Evolutionary conservation across 2,888 invertebrate species (phyloP), one percentile per base, ranked within the genome.

Genomic region (Tholera decimalis): DNA sequence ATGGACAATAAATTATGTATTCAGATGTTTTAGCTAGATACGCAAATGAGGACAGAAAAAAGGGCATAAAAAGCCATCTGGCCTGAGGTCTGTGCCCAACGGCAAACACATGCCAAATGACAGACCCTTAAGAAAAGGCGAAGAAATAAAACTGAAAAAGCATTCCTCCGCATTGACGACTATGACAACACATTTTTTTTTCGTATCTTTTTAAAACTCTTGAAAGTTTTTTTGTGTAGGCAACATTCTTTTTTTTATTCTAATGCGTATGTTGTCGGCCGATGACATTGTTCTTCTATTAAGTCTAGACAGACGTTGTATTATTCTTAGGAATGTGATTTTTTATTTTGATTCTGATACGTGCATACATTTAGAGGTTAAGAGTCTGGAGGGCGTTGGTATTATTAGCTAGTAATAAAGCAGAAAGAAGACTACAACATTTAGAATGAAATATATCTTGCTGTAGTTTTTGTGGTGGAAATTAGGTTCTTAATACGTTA

Each of bases 91-190:
- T 73, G 78, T 41, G 33, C 30, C 18, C 51, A 73, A 77, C 22
- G 66, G 39, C 66, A 39, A 43, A 18, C 43, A 47, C 33, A 55
- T 41, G 51, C 39, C 33, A 59, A 73, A 73, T 41, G 55, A 43
- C 37, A 43, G 55, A 41, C 54, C 50, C 54, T 73, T 58, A 65
- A 58, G 37, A 33, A 37, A 64, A 43, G 46, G 13, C 53, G 30
- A 15, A 50, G 13, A 55, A 73, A 77, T 73, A 73, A 65, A 60
- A 73, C 20, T 44, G 56, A 46, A 44, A 53, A 77, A 56, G 26
- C 9, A 55, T 72, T 64, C 64, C 46, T 54, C 24, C 8, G n/a
- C 24, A 62, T 62, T 73, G 56, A 57, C 37, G 55, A 59, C 9
- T 47, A 43, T 77, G 35, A 53, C 43, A 26, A 2, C 2, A 33